Percentiles rank a stretch among this genome's conserved stretches.
These are phyloP conservation scores for Trichogramma dendrolimi DNA, from an alignment of 2,888 invertebrate genomes.

Conservation along the genomic window DNA sequence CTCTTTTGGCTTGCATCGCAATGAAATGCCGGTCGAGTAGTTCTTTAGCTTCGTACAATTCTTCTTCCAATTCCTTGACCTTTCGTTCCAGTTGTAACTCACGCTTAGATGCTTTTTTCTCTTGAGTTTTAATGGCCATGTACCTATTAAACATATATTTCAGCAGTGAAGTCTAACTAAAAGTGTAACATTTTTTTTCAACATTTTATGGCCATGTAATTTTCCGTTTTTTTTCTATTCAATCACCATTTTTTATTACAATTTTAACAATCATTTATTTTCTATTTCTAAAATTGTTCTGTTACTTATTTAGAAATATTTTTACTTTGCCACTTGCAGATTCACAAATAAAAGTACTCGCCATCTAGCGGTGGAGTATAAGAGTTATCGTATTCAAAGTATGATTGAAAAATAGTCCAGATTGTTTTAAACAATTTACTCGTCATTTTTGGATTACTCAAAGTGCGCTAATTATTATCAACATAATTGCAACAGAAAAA, in stretches of 20 bases:
- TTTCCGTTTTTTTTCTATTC: not conserved
- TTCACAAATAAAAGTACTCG: too few relatives aligned
- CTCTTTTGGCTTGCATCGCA: constrained; percentile 45
- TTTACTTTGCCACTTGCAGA: too few relatives aligned
- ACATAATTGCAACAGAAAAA: too few relatives aligned
- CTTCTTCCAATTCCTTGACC: constrained; percentile 42
- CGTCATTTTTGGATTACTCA: too few relatives aligned
- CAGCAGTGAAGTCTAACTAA: not conserved
- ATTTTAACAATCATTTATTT: not conserved
- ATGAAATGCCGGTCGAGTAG: constrained; percentile 44
- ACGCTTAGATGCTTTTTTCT: constrained; percentile 42
- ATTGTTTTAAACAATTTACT: too few relatives aligned
- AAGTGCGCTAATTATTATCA: too few relatives aligned
- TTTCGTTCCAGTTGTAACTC: constrained; percentile 44
- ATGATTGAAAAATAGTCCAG: too few relatives aligned
- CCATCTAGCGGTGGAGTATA: too few relatives aligned
- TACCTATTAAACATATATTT: constrained; percentile 31
- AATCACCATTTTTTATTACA: not conserved
- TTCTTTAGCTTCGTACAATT: constrained; percentile 39
- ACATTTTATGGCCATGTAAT: not conserved
- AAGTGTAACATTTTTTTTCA: constrained; percentile 3
- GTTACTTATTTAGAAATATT: not conserved
- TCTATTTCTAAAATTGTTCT: not conserved
- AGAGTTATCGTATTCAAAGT: too few relatives aligned
- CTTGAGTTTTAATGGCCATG: constrained; percentile 44